phyloP scores from a whole-genome alignment of 1,140 invertebrate species.

The Tetragnatha versicolor region DNA sequence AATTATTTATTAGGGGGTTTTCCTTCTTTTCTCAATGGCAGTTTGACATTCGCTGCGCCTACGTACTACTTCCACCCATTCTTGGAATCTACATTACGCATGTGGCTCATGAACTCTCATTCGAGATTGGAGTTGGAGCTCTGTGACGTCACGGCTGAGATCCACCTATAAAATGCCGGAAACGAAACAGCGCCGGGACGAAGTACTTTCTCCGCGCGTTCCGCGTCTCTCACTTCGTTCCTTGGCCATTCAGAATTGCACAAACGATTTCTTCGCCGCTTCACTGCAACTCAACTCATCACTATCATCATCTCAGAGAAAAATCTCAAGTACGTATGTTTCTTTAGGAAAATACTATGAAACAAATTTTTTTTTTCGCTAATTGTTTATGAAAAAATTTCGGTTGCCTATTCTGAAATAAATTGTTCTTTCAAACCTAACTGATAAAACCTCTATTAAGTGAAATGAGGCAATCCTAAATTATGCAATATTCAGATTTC shows the following conservation, averaged over 20 bases:
- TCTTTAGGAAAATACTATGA: neutral
- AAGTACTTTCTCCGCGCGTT: constrained; percentile 27
- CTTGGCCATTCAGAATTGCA: constrained; percentile 9
- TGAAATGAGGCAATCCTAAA: too few species aligned
- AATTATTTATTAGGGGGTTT: too few species aligned
- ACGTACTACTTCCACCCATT: neutral
- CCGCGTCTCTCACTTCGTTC: constrained; percentile 20
- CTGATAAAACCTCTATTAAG: too few species aligned
- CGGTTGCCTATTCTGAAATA: too few species aligned
- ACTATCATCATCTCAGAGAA: neutral
- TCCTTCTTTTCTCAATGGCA: too few species aligned
- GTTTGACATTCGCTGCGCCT: constrained; percentile 27
- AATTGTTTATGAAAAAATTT: too few species aligned
- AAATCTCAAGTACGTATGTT: constrained; percentile 17
- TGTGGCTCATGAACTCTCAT: neutral
- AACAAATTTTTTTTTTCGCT: too few species aligned
- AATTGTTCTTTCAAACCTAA: too few species aligned
- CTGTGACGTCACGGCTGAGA: constrained; percentile 10
- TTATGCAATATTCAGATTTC: too few species aligned
- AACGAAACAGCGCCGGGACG: constrained; percentile 28
- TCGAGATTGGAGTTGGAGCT: constrained; percentile 25
- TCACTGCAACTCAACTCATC: constrained; percentile 3
- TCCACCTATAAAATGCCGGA: constrained; percentile 26
- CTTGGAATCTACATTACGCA: neutral
- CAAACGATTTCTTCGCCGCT: constrained; percentile 23